Evolutionary conservation across 1,140 invertebrate genomes (phyloP).

Genomic region (Nephotettix cincticeps): DNA sequence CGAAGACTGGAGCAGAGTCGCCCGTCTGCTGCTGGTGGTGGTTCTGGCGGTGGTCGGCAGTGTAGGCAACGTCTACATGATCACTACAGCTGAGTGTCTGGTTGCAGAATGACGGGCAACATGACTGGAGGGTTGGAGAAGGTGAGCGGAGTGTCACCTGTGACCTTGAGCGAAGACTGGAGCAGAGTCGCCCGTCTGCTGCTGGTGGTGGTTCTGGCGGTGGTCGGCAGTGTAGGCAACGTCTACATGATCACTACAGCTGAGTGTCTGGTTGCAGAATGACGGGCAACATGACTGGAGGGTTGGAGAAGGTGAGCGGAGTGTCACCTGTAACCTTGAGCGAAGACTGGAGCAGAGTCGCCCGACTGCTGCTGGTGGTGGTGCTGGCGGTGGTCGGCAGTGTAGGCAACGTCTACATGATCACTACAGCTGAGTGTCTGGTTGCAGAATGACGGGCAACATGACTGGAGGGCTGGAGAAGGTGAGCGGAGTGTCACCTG

Average conservation of each 20-base stretch:
- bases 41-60: slow-evolving; percentile 64
- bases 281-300: neutral
- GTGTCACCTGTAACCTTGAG: slow-evolving; percentile 58
- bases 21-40: slow-evolving; percentile 62
- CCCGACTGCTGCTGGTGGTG: slow-evolving; percentile 62
- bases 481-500: slow-evolving; percentile 46
- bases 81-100: slow-evolving; percentile 67
- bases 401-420: slow-evolving; percentile 73
- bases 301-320: slow-evolving; percentile 21
- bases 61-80: slow-evolving; percentile 72
- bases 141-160: slow-evolving; percentile 46
- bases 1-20: slow-evolving; percentile 66
- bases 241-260: slow-evolving; percentile 74
- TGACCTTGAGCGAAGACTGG: slow-evolving; percentile 65
- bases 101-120: neutral
- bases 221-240: slow-evolving; percentile 68
- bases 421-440: slow-evolving; percentile 61
- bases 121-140: slow-evolving; percentile 5
- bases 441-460: neutral
- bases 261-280: slow-evolving; percentile 45
- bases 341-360: slow-evolving; percentile 66
- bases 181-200: slow-evolving; percentile 64
- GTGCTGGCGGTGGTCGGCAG: slow-evolving; percentile 64
- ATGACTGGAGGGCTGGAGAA: slow-evolving; percentile 7
- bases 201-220: slow-evolving; percentile 60